A percentile compares a stretch with the other conserved stretches of the same genome.
Conservation (phyloP, 64 coral and sea anemone species). For the Stichodactyla helianthus region DNA sequence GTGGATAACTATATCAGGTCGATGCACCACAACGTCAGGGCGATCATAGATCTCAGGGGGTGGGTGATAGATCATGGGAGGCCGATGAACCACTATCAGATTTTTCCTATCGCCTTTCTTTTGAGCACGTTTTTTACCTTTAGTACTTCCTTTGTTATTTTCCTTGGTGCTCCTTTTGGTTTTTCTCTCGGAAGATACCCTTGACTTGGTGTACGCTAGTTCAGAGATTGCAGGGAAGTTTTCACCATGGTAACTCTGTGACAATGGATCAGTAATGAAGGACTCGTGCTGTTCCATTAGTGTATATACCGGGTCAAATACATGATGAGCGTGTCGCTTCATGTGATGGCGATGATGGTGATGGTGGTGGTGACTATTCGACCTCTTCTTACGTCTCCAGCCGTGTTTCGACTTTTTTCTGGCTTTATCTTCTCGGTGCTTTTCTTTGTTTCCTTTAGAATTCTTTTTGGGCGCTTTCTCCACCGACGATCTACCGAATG, state of each 20-base stretch:
- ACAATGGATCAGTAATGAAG: neutral
- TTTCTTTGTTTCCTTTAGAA: neutral
- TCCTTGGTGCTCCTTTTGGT: neutral
- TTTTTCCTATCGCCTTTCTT: conserved; percentile 43
- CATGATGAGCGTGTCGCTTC: conserved; percentile 39
- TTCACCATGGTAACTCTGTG: neutral
- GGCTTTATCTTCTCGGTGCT: neutral
- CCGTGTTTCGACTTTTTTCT: conserved; percentile 27
- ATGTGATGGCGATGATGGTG: conserved; percentile 38
- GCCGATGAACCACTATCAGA: conserved; percentile 60
- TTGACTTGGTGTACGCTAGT: neutral
- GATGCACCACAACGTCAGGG: conserved; percentile 78
- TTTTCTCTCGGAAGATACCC: neutral
- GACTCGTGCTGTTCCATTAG: conserved; percentile 24
- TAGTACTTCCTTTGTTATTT: neutral
- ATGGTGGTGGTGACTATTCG: conserved; percentile 20
- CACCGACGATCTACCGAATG: conserved; percentile 48
- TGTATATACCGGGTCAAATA: conserved; percentile 31
- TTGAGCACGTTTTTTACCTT: neutral
- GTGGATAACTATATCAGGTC: conserved; percentile 70
- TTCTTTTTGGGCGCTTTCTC: conserved; percentile 35
- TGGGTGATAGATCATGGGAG: conserved; percentile 69
- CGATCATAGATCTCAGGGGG: conserved; percentile 60
- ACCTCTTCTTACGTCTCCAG: conserved; percentile 16
- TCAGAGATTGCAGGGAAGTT: neutral